Percentiles rank a stretch among this genome's conserved stretches.
These are phyloP conservation scores for Psittacus erithacus DNA, from an alignment of 2,113 vertebrate genomes.

Conservation along the genomic window DNA sequence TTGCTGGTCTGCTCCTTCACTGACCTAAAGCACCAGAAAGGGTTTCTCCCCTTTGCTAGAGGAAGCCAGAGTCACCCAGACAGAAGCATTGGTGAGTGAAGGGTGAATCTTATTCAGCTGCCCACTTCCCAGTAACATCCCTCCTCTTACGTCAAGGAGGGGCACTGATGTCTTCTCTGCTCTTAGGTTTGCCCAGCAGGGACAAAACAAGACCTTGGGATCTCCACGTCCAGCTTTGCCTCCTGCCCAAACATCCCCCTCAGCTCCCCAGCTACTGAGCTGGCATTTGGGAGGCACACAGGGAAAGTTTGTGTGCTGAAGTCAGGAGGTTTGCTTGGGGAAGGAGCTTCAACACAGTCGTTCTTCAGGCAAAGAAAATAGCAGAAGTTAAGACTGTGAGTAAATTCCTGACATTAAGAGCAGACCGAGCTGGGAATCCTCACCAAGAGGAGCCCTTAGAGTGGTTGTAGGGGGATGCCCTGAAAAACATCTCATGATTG, in stretches of 20 bases:
- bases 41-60: neutral
- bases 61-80: neutral
- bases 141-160: neutral
- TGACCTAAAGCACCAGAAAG: neutral
- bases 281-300: rapidly evolving
- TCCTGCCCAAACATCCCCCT: neutral
- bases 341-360: neutral
- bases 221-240: neutral
- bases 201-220: neutral
- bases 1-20: neutral
- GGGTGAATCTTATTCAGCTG: neutral
- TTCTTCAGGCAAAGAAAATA: constrained; percentile 8
- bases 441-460: neutral
- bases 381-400: constrained; percentile 45
- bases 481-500: neutral
- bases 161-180: neutral
- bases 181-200: neutral
- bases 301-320: neutral
- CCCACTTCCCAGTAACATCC: neutral
- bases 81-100: neutral
- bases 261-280: rapidly evolving
- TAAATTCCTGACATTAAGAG: constrained; percentile 59
- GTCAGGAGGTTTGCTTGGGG: neutral
- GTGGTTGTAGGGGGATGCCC: constrained; percentile 13
- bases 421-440: neutral